These are phyloP conservation scores for Callionymus lyra DNA, from an alignment of 2,113 vertebrate genomes.

Conservation along the genomic window DNA sequence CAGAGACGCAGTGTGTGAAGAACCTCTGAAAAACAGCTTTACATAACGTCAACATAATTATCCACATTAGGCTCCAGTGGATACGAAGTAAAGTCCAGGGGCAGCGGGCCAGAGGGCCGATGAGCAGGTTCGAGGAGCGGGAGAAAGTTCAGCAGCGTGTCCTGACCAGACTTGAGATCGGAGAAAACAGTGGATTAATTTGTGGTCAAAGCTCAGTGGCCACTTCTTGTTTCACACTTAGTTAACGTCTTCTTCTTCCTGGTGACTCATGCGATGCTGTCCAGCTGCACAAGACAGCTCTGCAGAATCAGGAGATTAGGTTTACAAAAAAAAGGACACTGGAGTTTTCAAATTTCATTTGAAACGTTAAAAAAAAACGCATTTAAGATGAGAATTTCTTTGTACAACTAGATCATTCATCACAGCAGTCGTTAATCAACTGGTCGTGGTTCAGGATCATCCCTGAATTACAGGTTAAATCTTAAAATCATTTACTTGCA, in stretches of 20 bases:
- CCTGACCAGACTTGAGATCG: conserved; percentile 16
- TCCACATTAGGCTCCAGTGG: conserved; percentile 38
- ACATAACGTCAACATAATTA: conserved; percentile 54
- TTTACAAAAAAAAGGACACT: no score
- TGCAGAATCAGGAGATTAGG: no score
- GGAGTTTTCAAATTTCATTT: no score
- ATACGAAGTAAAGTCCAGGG: conserved; percentile 33
- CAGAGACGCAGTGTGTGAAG: conserved; percentile 44
- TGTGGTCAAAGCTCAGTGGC: conserved; percentile 4
- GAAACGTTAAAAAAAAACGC: no score
- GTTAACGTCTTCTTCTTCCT: conserved; percentile 2
- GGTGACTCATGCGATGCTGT: no score
- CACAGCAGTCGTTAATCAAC: no score
- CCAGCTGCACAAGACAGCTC: no score
- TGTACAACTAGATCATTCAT: no score
- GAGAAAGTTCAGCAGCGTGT: conserved; percentile 12
- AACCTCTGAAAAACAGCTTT: conserved; percentile 38
- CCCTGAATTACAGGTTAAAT: no score
- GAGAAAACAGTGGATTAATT: conserved; percentile 24
- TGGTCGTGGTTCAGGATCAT: no score
- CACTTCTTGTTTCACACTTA: conserved; percentile 11
- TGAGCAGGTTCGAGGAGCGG: conserved; percentile 22
- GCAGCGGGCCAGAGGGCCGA: conserved; percentile 23
- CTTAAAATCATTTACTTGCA: no score
- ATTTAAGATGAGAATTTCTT: no score